Percentiles rank a stretch among this genome's conserved stretches.
Conservation (phyloP, 2,888 invertebrate genomes). For the Cosmia trapezina region DNA sequence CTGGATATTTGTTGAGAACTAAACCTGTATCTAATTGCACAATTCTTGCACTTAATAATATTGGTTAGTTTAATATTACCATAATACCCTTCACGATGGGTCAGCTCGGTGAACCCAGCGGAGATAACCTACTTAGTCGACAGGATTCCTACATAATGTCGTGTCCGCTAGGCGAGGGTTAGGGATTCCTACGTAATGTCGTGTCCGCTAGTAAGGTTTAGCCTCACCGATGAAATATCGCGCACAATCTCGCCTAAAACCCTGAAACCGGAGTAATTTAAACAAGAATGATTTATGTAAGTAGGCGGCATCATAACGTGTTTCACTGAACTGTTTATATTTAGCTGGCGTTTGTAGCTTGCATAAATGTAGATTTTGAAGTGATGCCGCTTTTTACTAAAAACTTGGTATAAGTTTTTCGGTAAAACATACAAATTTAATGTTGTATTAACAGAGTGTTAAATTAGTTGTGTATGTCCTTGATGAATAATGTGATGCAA, state of each 20-base stretch:
- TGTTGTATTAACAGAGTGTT: neutral
- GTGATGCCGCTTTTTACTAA: constrained; percentile 7
- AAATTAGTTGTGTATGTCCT: neutral
- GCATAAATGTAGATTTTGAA: constrained; percentile 47
- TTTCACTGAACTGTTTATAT: constrained; percentile 58
- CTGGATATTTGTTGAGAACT: constrained; percentile 43
- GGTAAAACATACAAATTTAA: neutral
- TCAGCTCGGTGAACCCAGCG: constrained; percentile 24
- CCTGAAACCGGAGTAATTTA: constrained; percentile 59
- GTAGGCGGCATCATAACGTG: constrained; percentile 56
- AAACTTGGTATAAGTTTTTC: neutral
- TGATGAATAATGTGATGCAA: neutral
- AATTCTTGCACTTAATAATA: constrained; percentile 59
- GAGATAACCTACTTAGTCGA: constrained; percentile 56
- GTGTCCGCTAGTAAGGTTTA: constrained; percentile 51
- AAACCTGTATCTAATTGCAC: constrained; percentile 50
- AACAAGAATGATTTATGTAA: constrained; percentile 65
- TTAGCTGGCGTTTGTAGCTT: constrained; percentile 36
- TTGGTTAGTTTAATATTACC: constrained; percentile 57
- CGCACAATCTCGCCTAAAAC: constrained; percentile 53
- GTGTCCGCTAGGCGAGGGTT: constrained; percentile 45
- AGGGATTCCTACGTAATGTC: constrained; percentile 44
- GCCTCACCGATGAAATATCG: constrained; percentile 56
- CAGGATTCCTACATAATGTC: constrained; percentile 41
- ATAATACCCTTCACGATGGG: constrained; percentile 27